phyloP scores from a whole-genome alignment of 37 sponge, comb jelly and placozoan genomes.

The Haliclona indistincta region DNA sequence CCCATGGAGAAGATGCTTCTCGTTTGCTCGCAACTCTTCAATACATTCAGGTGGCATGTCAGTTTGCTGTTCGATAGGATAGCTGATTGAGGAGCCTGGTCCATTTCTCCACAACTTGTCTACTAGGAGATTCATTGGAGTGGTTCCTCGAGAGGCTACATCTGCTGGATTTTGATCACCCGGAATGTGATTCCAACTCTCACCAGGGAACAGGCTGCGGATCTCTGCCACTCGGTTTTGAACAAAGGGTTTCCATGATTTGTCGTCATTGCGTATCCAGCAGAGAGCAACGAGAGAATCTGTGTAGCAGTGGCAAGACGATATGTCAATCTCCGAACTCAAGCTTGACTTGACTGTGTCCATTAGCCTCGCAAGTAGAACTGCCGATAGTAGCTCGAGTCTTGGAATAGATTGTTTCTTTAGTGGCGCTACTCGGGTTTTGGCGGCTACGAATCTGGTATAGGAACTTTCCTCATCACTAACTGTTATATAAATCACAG shows the following conservation, averaged over 20 bases:
- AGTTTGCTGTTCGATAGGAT: neutral
- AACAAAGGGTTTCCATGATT: slow-evolving; percentile 30
- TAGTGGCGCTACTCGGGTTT: slow-evolving; percentile 27
- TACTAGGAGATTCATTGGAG: slow-evolving; percentile 1
- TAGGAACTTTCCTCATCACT: neutral
- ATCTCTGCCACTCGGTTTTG: slow-evolving; percentile 39
- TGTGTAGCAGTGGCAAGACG: slow-evolving; percentile 7
- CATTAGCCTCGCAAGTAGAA: slow-evolving; percentile 28
- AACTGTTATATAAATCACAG: slow-evolving; percentile 20
- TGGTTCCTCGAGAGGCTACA: slow-evolving; percentile 22
- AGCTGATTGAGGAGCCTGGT: neutral
- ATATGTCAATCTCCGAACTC: slow-evolving; percentile 7
- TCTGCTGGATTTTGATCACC: slow-evolving; percentile 31
- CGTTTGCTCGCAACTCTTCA: slow-evolving; percentile 14
- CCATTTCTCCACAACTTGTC: slow-evolving; percentile 29
- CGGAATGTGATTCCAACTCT: slow-evolving; percentile 20
- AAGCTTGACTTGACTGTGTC: slow-evolving; percentile 1
- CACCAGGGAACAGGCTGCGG: neutral
- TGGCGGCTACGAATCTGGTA: slow-evolving; percentile 22
- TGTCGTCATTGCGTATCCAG: slow-evolving; percentile 18
- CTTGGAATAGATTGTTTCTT: slow-evolving; percentile 37
- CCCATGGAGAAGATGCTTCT: slow-evolving; percentile 16
- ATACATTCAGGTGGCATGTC: slow-evolving; percentile 20
- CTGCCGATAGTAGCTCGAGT: slow-evolving; percentile 34
- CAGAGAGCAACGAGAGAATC: slow-evolving; percentile 34